phyloP scores from a whole-genome alignment of 2,888 invertebrate genomes.

The Laspeyria flexula region DNA sequence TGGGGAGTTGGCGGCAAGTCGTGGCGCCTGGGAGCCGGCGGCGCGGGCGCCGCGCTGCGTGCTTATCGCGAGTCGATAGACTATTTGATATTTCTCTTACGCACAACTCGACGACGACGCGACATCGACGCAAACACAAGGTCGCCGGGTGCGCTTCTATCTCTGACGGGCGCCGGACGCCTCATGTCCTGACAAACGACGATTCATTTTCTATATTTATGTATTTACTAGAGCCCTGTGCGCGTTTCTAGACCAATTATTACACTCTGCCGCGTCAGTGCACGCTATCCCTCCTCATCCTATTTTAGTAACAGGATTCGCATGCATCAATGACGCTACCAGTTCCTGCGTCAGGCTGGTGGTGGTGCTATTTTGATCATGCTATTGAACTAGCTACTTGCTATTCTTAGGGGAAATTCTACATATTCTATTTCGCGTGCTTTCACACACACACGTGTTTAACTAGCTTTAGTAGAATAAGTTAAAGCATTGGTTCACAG shows the following conservation, averaged over 20 bases:
- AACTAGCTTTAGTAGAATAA: conserved; percentile 21
- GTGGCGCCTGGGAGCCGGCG: conserved; percentile 60
- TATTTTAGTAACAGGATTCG: conserved; percentile 64
- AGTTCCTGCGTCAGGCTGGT: conserved; percentile 65
- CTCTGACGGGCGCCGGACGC: conserved; percentile 69
- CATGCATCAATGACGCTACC: conserved; percentile 67
- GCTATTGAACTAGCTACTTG: conserved; percentile 46
- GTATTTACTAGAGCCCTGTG: conserved; percentile 43
- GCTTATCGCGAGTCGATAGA: conserved; percentile 61
- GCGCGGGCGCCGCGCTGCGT: conserved; percentile 64
- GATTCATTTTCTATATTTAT: conserved; percentile 48
- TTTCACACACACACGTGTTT: conserved; percentile 27
- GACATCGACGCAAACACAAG: conserved; percentile 72
- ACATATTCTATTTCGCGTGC: conserved; percentile 35
- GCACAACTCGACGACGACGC: conserved; percentile 48
- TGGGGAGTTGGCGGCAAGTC: conserved; percentile 46
- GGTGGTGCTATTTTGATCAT: conserved; percentile 62
- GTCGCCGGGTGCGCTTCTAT: conserved; percentile 78
- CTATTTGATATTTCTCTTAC: conserved; percentile 56
- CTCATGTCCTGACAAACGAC: conserved; percentile 53
- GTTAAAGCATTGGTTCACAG: conserved; percentile 19
- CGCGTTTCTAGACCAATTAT: conserved; percentile 45
- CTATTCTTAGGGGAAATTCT: conserved; percentile 35
- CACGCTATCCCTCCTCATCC: conserved; percentile 64
- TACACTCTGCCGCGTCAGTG: conserved; percentile 59